Base-by-base conservation (phyloP, 2,113 vertebrate genomes). In the Sylvicapra grimmia region DNA sequence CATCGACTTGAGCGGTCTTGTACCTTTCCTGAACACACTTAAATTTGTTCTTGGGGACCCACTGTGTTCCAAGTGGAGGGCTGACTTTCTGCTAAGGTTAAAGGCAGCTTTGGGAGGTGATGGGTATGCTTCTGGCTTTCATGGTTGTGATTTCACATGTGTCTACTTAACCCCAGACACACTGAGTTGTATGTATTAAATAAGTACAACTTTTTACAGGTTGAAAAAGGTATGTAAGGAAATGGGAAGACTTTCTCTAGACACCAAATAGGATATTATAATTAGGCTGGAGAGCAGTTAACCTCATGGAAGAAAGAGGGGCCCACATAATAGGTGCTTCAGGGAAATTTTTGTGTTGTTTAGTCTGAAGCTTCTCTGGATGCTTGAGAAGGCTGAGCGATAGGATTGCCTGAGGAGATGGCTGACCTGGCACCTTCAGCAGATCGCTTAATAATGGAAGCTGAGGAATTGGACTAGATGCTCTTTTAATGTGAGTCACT, bases 261-360 rank as follows among this genome's bases (percentile, higher is more conserved):
- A 65, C 72, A 86, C n/a, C 29, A 59, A 61, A 84, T 12, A 44
- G 18, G 33, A 36, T 92, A 11, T 33, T 65, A 4, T 77, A 77
- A 92, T 85, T 16, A 84, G 83, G 27, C 79, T 68, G 25, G 86
- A 93, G 92, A 33, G 18, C 79, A 96, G 15, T 80, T 83, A 58
- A 86, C 40, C 25, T 94, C 31, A 54, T 13, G 14, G 77, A 96
- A 75, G 75, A 49, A 93, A 90, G 77, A 68, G 59, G 65, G 94
- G 61, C 80, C 8, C 3, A 85, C 53, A 29, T 61, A 87, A 13
- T 12, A 84, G 54, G 25, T 58, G 47, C 51, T 65, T 5, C 44
- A 53, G 49, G 68, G 85, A 87, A 36, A n/a, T 31, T 58, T 75
- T 61, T 61, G 44, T 51, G 27, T 27, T 31, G 29, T 23, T 5